Evolutionary conservation across 2,888 invertebrate species (phyloP), one percentile per base, ranked within the genome.

Genomic region (Lasioglossum oenotherae): DNA sequence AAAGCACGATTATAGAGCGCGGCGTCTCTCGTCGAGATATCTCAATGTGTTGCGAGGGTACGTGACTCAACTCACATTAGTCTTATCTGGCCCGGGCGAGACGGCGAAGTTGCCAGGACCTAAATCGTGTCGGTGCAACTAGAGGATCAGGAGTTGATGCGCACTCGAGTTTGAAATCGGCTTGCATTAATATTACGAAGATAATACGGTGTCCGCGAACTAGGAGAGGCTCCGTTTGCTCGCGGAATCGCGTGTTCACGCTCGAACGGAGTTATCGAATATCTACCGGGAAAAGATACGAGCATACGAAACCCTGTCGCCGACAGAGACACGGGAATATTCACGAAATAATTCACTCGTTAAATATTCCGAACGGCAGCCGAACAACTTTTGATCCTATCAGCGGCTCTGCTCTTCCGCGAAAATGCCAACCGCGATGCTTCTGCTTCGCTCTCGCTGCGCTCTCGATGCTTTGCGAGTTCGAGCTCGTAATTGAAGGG

Each of bases 41-140:
- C 89, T 81, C 76, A 89, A 91, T 85, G 88, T 85, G 86, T 88
- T 72, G 80, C 80, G 78, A 77, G 84, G 80, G 49, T 91, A 91
- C 91, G 91, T 90, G 91, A 91, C 87, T 85, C 82, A 91, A 91
- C 87, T 91, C 87, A 84, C 90, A 91, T 91, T 91, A 91, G 90
- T 91, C 90, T 91, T 91, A 91, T 91, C 91, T 71, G 74, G 46
- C 35, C 27, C 77, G 69, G 74, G 74, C 73, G 76, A 57, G 81
- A 80, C 78, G 67, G 49, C 72, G 71, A 87, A 91, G 79, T 91
- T 90, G 84, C 83, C 69, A 82, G 67, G 78, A 87, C 88, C 88
- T 80, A 82, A 91, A 90, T 88, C 91, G 87, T 74, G 88, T 73
- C 80, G 85, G 76, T 67, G 80, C 81, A 87, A 87, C 91, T 75